phyloP scores from a whole-genome alignment of 2,113 vertebrate species.

The Eonycteris spelaea region DNA sequence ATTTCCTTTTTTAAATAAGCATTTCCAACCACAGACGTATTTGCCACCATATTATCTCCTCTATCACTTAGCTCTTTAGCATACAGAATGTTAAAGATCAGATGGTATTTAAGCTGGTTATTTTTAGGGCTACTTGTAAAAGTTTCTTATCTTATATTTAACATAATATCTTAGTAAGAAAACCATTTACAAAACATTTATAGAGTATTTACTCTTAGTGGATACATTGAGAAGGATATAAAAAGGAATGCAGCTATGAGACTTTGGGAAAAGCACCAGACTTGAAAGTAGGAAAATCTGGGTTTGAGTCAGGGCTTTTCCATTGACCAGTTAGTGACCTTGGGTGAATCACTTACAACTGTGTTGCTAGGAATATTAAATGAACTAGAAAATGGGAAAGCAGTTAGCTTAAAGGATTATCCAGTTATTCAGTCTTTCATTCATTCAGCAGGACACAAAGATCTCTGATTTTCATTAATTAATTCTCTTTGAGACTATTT shows the following conservation, averaged over 20 bases:
- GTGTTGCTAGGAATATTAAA: background rate
- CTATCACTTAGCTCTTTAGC: constrained; percentile 43
- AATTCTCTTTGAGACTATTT: constrained; percentile 28
- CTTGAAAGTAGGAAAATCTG: constrained; percentile 26
- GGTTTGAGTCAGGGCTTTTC: background rate
- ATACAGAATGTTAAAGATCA: constrained; percentile 61
- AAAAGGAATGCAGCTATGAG: constrained; percentile 15
- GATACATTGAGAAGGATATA: constrained; percentile 32
- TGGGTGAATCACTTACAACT: constrained; percentile 14
- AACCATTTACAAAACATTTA: constrained; percentile 56
- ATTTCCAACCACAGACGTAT: constrained; percentile 42
- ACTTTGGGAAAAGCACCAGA: background rate
- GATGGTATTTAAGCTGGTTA: constrained; percentile 56
- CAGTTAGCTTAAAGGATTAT: constrained; percentile 13
- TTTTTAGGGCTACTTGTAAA: constrained; percentile 69
- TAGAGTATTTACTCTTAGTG: constrained; percentile 43
- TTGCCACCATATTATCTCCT: constrained; percentile 53
- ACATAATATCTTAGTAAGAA: constrained; percentile 63
- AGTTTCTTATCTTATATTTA: constrained; percentile 62
- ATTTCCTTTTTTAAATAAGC: constrained; percentile 21
- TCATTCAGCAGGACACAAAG: background rate
- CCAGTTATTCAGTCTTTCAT: background rate
- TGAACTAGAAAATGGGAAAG: constrained; percentile 26
- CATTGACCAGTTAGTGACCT: background rate
- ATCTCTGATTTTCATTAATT: background rate